Evolutionary conservation across 2,113 vertebrate species (phyloP).

Genomic region (Saimiri boliviensis): DNA sequence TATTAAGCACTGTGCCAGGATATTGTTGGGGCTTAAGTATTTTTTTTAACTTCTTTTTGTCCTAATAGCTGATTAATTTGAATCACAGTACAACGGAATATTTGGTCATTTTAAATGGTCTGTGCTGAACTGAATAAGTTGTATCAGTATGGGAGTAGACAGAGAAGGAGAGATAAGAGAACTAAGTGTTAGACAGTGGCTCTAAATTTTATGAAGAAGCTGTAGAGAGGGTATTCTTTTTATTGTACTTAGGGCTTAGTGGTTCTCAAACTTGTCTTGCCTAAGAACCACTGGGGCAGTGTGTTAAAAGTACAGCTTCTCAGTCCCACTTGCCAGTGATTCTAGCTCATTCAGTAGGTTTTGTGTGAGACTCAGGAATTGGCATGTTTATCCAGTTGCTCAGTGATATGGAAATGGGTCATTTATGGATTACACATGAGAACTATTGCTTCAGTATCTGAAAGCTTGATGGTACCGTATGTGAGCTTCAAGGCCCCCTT

Average conservation of each 20-base stretch:
- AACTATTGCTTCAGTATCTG: not conserved
- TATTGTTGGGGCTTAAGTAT: not conserved
- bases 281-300: not conserved
- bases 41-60: slow-evolving; percentile 1
- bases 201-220: not conserved
- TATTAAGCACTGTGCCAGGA: not conserved
- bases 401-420: not conserved
- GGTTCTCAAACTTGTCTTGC: not conserved
- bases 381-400: not conserved
- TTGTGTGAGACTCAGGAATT: not conserved
- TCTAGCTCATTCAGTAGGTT: not conserved
- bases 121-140: not conserved
- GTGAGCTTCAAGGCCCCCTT: not conserved
- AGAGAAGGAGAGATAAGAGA: not conserved
- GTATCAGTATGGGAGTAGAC: not conserved
- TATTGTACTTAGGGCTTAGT: not conserved
- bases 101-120: not conserved
- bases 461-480: not conserved
- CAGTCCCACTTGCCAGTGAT: not conserved
- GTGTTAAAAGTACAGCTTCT: not conserved
- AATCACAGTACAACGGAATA: not conserved
- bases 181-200: not conserved
- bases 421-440: slow-evolving; percentile 16
- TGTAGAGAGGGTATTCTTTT: not conserved
- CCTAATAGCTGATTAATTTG: not conserved